Base-by-base conservation (phyloP, 2,113 vertebrate genomes). In the Acrocephalus arundinaceus region DNA sequence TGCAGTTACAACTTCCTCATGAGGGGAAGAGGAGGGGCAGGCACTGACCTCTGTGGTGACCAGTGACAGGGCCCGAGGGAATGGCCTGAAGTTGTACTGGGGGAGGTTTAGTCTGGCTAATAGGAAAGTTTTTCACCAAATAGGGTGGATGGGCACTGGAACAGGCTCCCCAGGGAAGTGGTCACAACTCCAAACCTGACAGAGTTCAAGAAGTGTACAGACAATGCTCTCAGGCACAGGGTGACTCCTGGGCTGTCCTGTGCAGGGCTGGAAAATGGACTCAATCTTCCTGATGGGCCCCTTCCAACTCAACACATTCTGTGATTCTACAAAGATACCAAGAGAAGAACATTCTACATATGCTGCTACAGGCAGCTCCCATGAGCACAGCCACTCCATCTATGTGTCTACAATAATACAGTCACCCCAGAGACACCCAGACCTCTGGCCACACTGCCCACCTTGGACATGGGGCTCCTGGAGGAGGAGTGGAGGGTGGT, bases 291-390 rank as follows among this genome's bases (percentile, higher is more conserved):
- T 83, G 63, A 55, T 15, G 30, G 6, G 8, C 9, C 21, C 41
- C 55, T 49, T 49, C 48, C 25, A 70, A 62, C 9, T 35, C 30
- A 55, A 25, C 7, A 31, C 23, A 35, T 31, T 35, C 41, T 43
- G 48, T 7, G 41, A 70, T 41, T 61, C 77, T 24, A 33, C 0
- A 2, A 31, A 48, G 70, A 55, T 49, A 37, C 27, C 0, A 3
- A 82, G 63, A 58, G 62, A 86, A 86, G 30, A 94, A 76, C 2
- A 2, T n/a, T 54, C 13, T 49, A 58, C 92, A 88, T 54, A 39
- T 27, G 74, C 49, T 94, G 90, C 51, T 71, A n/a, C 58, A 83
- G 72, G 72, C 55, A 83, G 75, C 49, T 90, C 63, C 75, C 35
- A 45, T 84, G 72, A 92, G 67, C 13, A 7, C 37, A 70, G 49